Conservation (phyloP, 2,888 invertebrate species). For the Euplexia lucipara region DNA sequence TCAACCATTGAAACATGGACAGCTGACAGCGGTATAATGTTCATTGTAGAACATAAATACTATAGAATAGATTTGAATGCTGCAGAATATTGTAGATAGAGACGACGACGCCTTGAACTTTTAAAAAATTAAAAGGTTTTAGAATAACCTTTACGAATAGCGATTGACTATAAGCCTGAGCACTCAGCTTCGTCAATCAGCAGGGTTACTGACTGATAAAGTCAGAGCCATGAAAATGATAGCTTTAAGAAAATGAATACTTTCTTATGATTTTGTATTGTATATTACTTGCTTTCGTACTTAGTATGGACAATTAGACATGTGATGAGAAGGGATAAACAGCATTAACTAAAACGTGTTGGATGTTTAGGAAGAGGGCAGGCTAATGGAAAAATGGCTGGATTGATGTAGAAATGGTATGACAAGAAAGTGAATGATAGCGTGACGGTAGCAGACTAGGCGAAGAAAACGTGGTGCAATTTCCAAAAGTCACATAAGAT, state of each 20-base stretch:
- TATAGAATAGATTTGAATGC: conserved; percentile 4
- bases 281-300: not conserved
- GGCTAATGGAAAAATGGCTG: no score
- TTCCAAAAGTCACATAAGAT: no score
- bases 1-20: conserved; percentile 13
- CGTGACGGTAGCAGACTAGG: no score
- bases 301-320: no score
- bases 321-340: no score
- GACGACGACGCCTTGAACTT: not conserved
- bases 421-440: no score
- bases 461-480: no score
- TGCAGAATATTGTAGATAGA: not conserved
- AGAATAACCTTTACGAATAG: not conserved
- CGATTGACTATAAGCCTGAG: no score
- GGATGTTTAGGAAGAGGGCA: no score
- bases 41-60: conserved; percentile 8
- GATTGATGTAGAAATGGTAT: no score
- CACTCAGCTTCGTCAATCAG: not conserved
- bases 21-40: conserved; percentile 33
- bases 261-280: not conserved
- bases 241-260: not conserved
- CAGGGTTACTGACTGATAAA: not conserved
- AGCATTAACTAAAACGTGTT: no score
- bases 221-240: not conserved
- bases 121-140: not conserved